phyloP scores from a whole-genome alignment of 2,888 invertebrate species.

The Drosophila paracracens region DNA sequence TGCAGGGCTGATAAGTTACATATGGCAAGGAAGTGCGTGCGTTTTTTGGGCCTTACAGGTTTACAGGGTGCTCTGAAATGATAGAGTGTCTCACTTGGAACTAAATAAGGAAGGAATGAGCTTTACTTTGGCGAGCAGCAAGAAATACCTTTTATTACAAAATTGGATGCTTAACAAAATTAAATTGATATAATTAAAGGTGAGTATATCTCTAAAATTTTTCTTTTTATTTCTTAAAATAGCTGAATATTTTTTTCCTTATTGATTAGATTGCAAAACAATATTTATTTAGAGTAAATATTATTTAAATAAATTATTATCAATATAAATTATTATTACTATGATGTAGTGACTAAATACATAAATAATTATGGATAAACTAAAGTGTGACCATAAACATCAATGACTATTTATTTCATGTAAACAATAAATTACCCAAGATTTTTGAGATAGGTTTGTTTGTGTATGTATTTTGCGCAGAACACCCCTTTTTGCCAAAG shows the following conservation, averaged over 20 bases:
- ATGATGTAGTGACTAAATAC: background rate
- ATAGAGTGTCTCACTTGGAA: background rate
- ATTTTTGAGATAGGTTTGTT: background rate
- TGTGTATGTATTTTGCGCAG: background rate
- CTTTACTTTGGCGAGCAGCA: no score
- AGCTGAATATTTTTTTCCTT: background rate
- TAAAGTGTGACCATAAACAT: background rate
- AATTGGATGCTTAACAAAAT: background rate
- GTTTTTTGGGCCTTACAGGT: background rate
- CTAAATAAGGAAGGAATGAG: background rate
- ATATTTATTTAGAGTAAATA: background rate
- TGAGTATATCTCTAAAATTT: background rate
- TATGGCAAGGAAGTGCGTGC: constrained; percentile 19
- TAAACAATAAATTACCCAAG: background rate
- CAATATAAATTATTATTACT: background rate
- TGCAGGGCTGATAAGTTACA: constrained; percentile 29
- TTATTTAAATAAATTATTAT: background rate
- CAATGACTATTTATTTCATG: background rate
- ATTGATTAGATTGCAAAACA: background rate
- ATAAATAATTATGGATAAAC: background rate
- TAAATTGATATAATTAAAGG: background rate
- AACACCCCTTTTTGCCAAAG: constrained; percentile 39
- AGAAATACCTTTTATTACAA: background rate
- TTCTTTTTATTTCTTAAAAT: background rate
- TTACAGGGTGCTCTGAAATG: constrained; percentile 41